Evolutionary conservation across 30 jellyfish, hydroid and myxozoan genomes (phyloP), one percentile per base, ranked within the genome.

Genomic region (Hydractinia echinata): DNA sequence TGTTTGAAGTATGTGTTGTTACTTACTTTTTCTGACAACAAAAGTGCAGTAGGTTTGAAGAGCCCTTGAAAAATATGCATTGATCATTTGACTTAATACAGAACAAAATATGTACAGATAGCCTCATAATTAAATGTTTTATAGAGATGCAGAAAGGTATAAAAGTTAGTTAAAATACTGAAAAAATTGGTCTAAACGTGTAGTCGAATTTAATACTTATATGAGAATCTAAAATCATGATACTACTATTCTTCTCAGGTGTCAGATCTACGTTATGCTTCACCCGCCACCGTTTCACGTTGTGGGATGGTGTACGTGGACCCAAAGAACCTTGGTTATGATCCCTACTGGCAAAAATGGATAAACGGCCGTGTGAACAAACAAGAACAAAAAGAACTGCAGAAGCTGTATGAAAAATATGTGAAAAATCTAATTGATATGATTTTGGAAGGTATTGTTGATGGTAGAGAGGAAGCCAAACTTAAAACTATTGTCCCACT

Each of bases 261-360:
- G 44, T 84, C 96, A 4, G 96, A 94, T 73, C 90, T 94, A 67
- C 87, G 91, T 44, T 94, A 94, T 83, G 99, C 99, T 16, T 94
- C 99, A 20, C 99, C 99, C 10, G 99, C 99, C 20, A 94, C 99
- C 4, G 99, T 94, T 48, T 94, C 99, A 13, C 86, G 99, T 15
- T 94, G 97, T 73, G 99, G 99, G 51, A 94, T 94, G 99, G 99
- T 94, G 30, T 94, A 87, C 76, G 99, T 94, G n/a, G 99, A 94
- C 81, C 99, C 99, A 51, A 94, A 94, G 89, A 94, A 94, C 61
- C 97, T 94, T 39, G 99, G 99, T 53, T 94, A 94, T 67, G 78
- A 86, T 72, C 99, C 99, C 16, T 94, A 69, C 70, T 94, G 99
- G 99, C 88, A 85, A 61, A 88, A 81, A 76, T 94, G 99, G 99